Percentiles rank a stretch among this genome's conserved stretches.
phyloP scores from a whole-genome alignment of 2,113 vertebrate species.

The Gallinago paraguaiae region DNA sequence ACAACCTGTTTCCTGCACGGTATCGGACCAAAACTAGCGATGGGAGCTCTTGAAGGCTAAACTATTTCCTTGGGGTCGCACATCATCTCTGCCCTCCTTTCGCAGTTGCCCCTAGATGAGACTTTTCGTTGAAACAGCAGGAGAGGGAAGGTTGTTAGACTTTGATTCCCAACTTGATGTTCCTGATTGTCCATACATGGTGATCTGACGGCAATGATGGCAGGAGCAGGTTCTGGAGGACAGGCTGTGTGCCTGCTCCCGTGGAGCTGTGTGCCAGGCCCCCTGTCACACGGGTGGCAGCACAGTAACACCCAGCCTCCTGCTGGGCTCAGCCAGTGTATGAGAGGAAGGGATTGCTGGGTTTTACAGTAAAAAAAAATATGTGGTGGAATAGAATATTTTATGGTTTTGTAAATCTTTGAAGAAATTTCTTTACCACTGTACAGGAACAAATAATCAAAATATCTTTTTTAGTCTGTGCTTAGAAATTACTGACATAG shows the following conservation, averaged over 20 bases:
- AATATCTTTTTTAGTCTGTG: neutral
- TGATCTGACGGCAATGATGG: neutral
- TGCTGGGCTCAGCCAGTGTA: fast-evolving
- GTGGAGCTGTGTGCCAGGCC: neutral
- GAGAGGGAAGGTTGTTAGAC: neutral
- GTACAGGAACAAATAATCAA: neutral
- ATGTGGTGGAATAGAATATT: neutral
- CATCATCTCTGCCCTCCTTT: neutral
- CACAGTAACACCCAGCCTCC: neutral
- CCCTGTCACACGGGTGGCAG: neutral
- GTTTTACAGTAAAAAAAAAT: neutral
- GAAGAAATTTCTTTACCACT: neutral
- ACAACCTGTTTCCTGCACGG: neutral
- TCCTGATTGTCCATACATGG: neutral
- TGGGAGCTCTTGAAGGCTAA: neutral
- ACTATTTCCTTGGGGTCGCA: neutral
- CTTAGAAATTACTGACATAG: neutral
- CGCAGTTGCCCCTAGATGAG: neutral
- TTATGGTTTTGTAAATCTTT: neutral
- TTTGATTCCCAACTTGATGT: neutral
- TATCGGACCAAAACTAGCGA: neutral
- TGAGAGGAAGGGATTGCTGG: neutral
- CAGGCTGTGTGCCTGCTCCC: neutral
- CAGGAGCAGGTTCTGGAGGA: neutral
- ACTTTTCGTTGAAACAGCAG: neutral